Conservation (phyloP, 2,888 invertebrate genomes). For the Capitulum mitella region DNA sequence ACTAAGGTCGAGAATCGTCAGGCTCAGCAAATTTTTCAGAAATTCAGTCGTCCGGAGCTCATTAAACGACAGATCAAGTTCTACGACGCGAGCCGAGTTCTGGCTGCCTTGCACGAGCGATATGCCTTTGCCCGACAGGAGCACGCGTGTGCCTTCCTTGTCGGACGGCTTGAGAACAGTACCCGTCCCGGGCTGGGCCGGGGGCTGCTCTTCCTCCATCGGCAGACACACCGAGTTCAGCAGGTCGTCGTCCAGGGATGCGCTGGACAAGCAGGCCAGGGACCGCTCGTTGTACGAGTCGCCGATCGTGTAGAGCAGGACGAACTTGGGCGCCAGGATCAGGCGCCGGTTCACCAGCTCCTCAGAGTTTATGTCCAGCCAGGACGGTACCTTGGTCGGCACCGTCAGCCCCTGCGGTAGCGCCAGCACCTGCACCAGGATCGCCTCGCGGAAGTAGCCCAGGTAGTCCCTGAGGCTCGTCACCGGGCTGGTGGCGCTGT, state of each 20-base stretch:
- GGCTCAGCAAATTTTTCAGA: neutral
- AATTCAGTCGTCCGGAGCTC: neutral
- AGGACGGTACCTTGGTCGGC: neutral
- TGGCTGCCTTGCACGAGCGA: neutral
- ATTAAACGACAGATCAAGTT: neutral
- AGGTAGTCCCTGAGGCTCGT: neutral
- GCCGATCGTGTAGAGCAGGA: conserved; percentile 8
- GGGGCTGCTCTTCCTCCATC: neutral
- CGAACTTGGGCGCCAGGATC: neutral
- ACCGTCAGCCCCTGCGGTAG: neutral
- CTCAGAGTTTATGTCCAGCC: neutral
- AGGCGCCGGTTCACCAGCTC: neutral
- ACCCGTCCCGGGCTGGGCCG: no score
- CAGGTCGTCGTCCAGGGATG: neutral
- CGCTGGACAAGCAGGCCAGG: neutral
- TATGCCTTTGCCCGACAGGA: neutral
- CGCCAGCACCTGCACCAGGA: neutral
- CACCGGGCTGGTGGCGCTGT: neutral
- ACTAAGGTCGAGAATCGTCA: neutral
- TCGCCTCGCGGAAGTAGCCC: neutral
- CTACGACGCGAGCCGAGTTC: neutral
- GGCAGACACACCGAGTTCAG: conserved; percentile 8
- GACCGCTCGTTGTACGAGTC: neutral
- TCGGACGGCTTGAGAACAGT: no score
- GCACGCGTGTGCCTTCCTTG: no score